Evolutionary conservation across 2,888 invertebrate species (phyloP), one percentile per base, ranked within the genome.

Genomic region (Trichopria drosophilae): DNA sequence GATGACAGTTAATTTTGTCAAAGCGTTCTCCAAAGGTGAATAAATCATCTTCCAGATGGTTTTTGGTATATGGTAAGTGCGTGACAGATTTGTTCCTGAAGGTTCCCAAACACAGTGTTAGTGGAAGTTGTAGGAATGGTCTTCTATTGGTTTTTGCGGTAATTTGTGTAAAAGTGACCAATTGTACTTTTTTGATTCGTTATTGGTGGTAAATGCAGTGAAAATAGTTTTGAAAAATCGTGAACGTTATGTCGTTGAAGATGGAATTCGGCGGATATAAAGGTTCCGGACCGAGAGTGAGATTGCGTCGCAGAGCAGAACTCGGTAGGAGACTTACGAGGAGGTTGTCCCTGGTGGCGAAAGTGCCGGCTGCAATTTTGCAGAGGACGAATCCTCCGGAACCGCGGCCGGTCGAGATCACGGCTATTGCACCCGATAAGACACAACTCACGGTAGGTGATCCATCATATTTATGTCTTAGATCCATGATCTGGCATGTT

Each of bases 371-470:
- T 58, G 77, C 81, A 22, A 80, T 83, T 63, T 80, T 82, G 62
- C 81, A 81, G 64, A 80, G 80, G 57, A 66, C 68, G n/a, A 65
- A 67, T 58, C 70, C 69, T 13, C 72, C 74, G 22, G 73, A 73
- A 42, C 72, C 72, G 4, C 77, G 81, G 63, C 75, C 80, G 36
- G 79, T 83, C 60, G 84, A 84, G 61, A 79, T 84, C 49, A 82
- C 83, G 10, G 79, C 84, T 52, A 84, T 84, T 64, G 80, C 82
- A 29, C 84, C 84, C 23, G 84, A 84, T 67, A 84, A 84, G 75
- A 79, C 82, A 7, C 84, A 83, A 66, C 80, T 79, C 76, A 81
- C 82, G 79, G 84, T 84, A 76, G 78, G 75, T 71, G 10, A 34
- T 34, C 15, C 10, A 12, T 12, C 19, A 15, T 29, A 3, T 13